These are phyloP conservation scores for Anthonomus grandis DNA, from an alignment of 1,140 invertebrate species.

Conservation along the genomic window DNA sequence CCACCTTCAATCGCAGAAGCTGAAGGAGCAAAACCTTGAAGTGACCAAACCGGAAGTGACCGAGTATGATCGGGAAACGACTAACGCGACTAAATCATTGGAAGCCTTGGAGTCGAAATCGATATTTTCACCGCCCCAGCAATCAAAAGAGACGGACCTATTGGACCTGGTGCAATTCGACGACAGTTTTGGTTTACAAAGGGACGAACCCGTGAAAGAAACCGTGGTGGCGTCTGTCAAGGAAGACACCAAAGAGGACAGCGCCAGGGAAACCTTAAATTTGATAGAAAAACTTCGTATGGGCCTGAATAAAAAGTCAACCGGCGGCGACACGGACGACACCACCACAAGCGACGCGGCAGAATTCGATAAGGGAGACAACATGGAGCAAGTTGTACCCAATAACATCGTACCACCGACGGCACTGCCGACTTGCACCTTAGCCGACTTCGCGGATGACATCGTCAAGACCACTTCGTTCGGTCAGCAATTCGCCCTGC, in stretches of 20 bases:
- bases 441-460: background rate
- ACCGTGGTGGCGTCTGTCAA: constrained; percentile 69
- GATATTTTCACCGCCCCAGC: constrained; percentile 68
- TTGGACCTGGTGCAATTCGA: constrained; percentile 68
- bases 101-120: constrained; percentile 49
- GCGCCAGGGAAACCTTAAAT: constrained; percentile 71
- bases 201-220: constrained; percentile 56
- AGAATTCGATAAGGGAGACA: constrained; percentile 29
- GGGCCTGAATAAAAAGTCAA: constrained; percentile 62
- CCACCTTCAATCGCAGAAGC: constrained; percentile 24
- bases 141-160: constrained; percentile 58
- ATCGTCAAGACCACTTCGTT: background rate
- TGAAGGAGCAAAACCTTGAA: constrained; percentile 19
- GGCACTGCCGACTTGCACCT: no score
- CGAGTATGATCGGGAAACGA: constrained; percentile 27
- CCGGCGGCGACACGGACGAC: constrained; percentile 46
- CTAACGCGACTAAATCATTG: constrained; percentile 21
- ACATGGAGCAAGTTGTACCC: constrained; percentile 40
- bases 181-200: constrained; percentile 60
- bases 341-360: constrained; percentile 20
- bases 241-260: constrained; percentile 75
- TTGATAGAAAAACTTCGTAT: constrained; percentile 74
- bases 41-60: constrained; percentile 15
- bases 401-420: constrained; percentile 18
- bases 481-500: background rate